Base-by-base conservation (phyloP, 37 sponge, comb jelly and placozoan species). In the Axinella damicornis region DNA sequence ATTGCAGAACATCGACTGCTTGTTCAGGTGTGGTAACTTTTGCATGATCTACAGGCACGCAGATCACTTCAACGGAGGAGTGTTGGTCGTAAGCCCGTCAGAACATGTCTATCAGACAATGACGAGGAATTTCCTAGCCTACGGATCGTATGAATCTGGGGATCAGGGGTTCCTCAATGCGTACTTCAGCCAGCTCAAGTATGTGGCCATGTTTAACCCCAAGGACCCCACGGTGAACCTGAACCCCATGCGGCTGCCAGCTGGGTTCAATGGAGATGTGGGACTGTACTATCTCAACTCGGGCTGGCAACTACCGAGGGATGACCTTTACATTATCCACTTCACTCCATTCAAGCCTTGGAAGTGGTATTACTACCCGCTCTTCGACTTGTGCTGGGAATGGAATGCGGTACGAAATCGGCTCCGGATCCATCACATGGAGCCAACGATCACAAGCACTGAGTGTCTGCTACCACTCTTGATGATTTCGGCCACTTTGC, bases 321-420 rank as follows among this genome's bases (percentile, higher is more conserved):
- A 64, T 0, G 67, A 34, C 25, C 14, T 60, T 18, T 46, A 59
- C 31, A 53, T 83, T 0, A 18, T 83, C 15, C 84, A 83, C 54
- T 74, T 74, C 74, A 83, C 84, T 24, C 74, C 84, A n/a, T 17
- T 83, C 0, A 83, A 83, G 67, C 84, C 84, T 20, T 65, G 66
- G 66, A 65, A 40, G 32, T 83, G 84, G 84, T 83, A 75, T 75
- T 46, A 53, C 53, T 67, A 46, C 46, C 53, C 54, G 12, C 27
- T 83, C n/a, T 83, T 72, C 40, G 74, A 73, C 19, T 33, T 73
- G 4, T 63, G 57, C 84, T 83, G 76, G 75, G 1, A 22, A 18
- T 83, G 84, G 84, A 14, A 74, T n/a, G n/a, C n/a, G n/a, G n/a
- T n/a, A n/a, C n/a, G n/a, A n/a, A n/a, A n/a, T n/a, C n/a, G n/a